A percentile compares a stretch with the other conserved stretches of the same genome.
These are phyloP conservation scores for Hipparchia sbordonii DNA, from an alignment of 2,888 invertebrate species.

Conservation along the genomic window DNA sequence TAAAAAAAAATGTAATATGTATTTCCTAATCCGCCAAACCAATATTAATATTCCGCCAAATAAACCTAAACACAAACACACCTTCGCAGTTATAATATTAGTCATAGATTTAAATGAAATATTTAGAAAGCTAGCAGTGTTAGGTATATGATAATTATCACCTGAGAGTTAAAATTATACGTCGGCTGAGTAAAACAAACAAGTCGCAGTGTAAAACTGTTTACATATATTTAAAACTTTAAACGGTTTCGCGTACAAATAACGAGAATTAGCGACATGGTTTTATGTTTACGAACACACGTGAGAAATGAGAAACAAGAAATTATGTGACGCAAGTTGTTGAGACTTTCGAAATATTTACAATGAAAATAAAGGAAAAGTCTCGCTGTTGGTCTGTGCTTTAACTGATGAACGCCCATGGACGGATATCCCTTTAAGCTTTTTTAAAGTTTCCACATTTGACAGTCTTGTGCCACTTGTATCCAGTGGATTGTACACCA, in stretches of 20 bases:
- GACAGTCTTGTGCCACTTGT: no score
- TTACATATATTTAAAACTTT: slow-evolving; percentile 37
- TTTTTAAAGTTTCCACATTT: no score
- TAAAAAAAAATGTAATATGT: no score
- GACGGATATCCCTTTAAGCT: slow-evolving; percentile 31
- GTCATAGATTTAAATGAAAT: neutral
- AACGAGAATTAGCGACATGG: slow-evolving; percentile 61
- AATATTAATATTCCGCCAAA: no score
- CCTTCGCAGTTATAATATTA: no score
- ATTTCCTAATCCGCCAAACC: no score
- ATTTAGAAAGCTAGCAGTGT: neutral
- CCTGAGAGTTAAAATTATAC: slow-evolving; percentile 23
- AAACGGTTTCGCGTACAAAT: slow-evolving; percentile 61
- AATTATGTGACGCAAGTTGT: slow-evolving; percentile 55
- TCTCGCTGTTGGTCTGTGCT: no score
- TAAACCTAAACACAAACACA: no score
- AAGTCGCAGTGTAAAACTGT: slow-evolving; percentile 25
- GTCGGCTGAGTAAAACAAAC: slow-evolving; percentile 28
- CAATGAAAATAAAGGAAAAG: slow-evolving; percentile 49
- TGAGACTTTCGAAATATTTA: slow-evolving; percentile 54
- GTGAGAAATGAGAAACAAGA: slow-evolving; percentile 48
- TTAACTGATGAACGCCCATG: no score
- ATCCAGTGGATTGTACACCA: no score
- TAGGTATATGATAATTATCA: slow-evolving; percentile 44
- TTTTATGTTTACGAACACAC: slow-evolving; percentile 55